phyloP scores from a whole-genome alignment of 2,113 vertebrate species.

The Perca fluviatilis region DNA sequence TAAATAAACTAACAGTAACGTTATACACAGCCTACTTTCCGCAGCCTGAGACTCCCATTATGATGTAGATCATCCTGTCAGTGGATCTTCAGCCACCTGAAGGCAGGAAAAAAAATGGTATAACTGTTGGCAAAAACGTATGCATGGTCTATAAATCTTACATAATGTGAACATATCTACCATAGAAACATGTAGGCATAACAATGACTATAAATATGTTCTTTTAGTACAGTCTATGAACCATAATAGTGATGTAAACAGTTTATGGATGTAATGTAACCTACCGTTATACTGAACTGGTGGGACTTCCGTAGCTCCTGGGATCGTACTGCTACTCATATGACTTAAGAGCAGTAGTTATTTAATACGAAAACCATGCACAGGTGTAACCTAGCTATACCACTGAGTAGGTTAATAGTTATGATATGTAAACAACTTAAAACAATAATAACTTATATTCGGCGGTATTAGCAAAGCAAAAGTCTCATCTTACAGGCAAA shows the following conservation, averaged over 20 bases:
- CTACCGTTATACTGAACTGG: background rate
- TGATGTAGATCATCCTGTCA: constrained; percentile 79
- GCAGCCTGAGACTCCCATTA: constrained; percentile 83
- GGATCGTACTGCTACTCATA: background rate
- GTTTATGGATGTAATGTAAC: background rate
- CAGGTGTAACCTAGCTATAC: background rate
- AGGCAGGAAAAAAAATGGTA: background rate
- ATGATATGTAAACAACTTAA: background rate
- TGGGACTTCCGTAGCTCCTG: background rate
- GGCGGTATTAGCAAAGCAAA: background rate
- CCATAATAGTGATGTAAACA: background rate
- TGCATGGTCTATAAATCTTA: background rate
- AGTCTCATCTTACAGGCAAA: background rate
- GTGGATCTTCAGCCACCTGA: constrained; percentile 1
- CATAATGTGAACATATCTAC: background rate
- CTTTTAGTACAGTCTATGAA: no score
- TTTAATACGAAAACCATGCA: background rate
- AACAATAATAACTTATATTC: background rate
- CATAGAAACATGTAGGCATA: background rate
- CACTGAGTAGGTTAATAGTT: background rate
- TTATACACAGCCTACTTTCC: constrained; percentile 73
- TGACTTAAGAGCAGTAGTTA: background rate
- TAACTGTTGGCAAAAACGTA: background rate
- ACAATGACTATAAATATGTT: no score
- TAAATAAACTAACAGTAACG: background rate